Evolutionary conservation across 2,888 invertebrate genomes (phyloP).

Genomic region (Peribatodes rhomboidaria): DNA sequence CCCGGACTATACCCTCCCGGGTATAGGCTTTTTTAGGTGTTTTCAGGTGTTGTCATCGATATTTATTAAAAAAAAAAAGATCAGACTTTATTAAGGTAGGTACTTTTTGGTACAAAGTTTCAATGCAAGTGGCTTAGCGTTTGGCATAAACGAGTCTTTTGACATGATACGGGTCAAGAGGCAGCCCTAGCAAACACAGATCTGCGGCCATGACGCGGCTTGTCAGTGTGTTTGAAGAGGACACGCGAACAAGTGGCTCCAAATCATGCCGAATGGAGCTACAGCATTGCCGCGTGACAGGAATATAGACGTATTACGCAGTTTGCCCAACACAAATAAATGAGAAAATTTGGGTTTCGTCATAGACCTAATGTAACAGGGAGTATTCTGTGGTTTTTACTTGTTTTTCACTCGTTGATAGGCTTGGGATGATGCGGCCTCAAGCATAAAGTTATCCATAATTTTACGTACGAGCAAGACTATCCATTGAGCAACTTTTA

Average conservation of each 20-base stretch:
- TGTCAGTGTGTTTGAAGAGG: constrained; percentile 27
- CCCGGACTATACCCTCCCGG: no score
- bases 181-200: constrained; percentile 18
- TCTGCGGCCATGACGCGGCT: constrained; percentile 4
- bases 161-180: constrained; percentile 14
- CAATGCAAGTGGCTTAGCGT: neutral
- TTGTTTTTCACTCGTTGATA: no score
- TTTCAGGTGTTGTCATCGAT: no score
- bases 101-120: no score
- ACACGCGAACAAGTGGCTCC: constrained; percentile 13
- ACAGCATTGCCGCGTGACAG: constrained; percentile 10
- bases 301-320: neutral
- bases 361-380: neutral
- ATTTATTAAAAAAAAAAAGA: no score
- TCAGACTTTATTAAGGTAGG: no score
- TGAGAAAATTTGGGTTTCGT: neutral
- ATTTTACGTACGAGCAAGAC: no score
- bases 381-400: no score
- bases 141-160: neutral
- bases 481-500: no score
- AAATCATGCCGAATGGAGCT: constrained; percentile 12
- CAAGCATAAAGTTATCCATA: no score
- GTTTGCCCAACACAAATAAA: neutral
- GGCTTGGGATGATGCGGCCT: no score
- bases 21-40: no score